A percentile compares a stretch with the other conserved stretches of the same genome.
Conservation (phyloP, 2,797 vertebrate genomes). For the Taeniopygia guttata region DNA sequence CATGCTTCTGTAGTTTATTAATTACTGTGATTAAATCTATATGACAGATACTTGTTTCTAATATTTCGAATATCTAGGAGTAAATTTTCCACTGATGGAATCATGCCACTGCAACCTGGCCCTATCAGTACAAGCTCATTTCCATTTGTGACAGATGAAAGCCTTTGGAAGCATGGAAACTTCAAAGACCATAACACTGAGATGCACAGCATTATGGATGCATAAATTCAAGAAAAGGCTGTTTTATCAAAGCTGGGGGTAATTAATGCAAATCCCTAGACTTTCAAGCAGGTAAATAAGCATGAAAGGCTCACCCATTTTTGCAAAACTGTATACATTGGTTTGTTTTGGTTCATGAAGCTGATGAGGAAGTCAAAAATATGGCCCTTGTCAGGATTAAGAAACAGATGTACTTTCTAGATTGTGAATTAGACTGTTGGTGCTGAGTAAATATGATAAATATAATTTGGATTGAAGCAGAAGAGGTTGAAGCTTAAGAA, state of each 20-base stretch:
- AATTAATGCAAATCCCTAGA: slow-evolving; percentile 48
- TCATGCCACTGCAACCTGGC: neutral
- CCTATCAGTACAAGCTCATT: neutral
- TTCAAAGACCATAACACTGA: slow-evolving; percentile 14
- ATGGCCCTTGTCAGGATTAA: neutral
- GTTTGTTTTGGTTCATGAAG: neutral
- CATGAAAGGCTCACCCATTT: slow-evolving; percentile 3
- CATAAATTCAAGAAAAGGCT: slow-evolving; percentile 20
- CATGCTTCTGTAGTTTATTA: neutral
- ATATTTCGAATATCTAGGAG: neutral
- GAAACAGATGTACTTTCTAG: neutral
- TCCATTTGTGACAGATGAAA: slow-evolving; percentile 26
- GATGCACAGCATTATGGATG: slow-evolving; percentile 18
- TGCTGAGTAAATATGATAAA: neutral
- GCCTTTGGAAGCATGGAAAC: slow-evolving; percentile 30
- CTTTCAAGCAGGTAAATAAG: slow-evolving; percentile 53
- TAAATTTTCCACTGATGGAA: neutral
- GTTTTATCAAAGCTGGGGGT: slow-evolving; percentile 33
- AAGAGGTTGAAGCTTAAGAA: neutral
- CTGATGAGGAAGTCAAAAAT: neutral
- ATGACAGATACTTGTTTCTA: neutral
- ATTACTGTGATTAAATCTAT: neutral
- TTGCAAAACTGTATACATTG: neutral
- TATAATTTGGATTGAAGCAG: neutral
- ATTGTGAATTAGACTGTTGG: neutral